These are phyloP conservation scores for Cheilinus undulatus DNA, from an alignment of 2,113 vertebrate genomes.

Conservation along the genomic window DNA sequence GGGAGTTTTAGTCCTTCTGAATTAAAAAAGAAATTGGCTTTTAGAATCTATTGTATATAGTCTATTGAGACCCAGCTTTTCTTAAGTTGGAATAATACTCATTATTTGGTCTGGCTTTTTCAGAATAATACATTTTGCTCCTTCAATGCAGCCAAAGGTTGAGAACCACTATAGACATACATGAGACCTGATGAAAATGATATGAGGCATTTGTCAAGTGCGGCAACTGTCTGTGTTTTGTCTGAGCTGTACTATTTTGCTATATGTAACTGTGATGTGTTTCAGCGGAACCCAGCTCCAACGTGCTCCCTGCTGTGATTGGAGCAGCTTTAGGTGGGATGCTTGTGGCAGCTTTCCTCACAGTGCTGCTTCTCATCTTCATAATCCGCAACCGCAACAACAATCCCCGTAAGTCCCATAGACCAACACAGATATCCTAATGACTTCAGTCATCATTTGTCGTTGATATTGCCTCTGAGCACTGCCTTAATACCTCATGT, in stretches of 20 bases:
- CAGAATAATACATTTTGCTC: no score
- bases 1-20: no score
- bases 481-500: not conserved
- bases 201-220: not conserved
- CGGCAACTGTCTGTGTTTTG: not conserved
- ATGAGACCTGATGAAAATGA: not conserved
- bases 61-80: no score
- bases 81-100: no score
- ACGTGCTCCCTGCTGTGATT: constrained; percentile 86
- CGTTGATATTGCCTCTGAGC: not conserved
- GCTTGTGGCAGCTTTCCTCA: constrained; percentile 82
- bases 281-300: constrained; percentile 86
- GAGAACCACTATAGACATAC: constrained; percentile 37
- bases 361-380: constrained; percentile 83
- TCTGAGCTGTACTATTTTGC: constrained; percentile 44
- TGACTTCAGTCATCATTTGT: not conserved
- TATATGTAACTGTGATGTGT: constrained; percentile 76
- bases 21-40: no score
- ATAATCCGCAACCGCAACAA: constrained; percentile 87
- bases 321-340: constrained; percentile 87
- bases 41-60: no score
- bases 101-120: no score
- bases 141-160: constrained; percentile 26
- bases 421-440: not conserved
- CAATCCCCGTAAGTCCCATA: constrained; percentile 85